Evolutionary conservation across 2,888 invertebrate species (phyloP), one percentile per base, ranked within the genome.

Genomic region (Cotesia congregata): DNA sequence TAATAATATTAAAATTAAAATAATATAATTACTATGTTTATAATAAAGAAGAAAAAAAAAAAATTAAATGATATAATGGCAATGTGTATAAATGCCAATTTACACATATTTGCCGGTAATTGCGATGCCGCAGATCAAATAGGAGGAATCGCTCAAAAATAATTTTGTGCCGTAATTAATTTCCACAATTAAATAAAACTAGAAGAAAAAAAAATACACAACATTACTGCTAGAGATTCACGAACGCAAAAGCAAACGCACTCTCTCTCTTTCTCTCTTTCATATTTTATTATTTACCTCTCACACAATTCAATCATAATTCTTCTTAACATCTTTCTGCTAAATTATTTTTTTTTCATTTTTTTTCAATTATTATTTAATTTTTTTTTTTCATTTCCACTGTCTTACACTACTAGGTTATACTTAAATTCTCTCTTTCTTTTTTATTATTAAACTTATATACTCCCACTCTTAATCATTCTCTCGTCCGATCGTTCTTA

Each of bases 141-240:
- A 62, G 2, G 4, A 30, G 61, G 12, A 60, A 60, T 59, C n/a
- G 17, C 50, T 50, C 4, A 30, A 30, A 30, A 30, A 30, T 50
- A 50, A 50, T 50, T 50, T 50, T 50, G 50, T 50, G 50, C 50
- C 50, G 50, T 50, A 50, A 50, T 61, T 12, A 59, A 38, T 30
- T 15, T 59, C 70, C n/a, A 70, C n/a, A 30, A 71, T 20, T 20
- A 12, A n/a, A 12, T 61, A 7, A 30, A 30, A 20, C 59, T 30
- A 17, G 30, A 12, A 30, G 20, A 59, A 59, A 70, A 70, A 38
- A 70, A 20, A 60, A 70, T 60, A 68, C 38, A 15, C 60, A 61
- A 71, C 15, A 81, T 83, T 82, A 81, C 76, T 81, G 83, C 82
- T 83, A 76, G 73, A 75, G 73, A 69, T 77, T 69, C 41, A 79